Base-by-base conservation (phyloP, 2,888 invertebrate species). In the Steinernema hermaphroditum region DNA sequence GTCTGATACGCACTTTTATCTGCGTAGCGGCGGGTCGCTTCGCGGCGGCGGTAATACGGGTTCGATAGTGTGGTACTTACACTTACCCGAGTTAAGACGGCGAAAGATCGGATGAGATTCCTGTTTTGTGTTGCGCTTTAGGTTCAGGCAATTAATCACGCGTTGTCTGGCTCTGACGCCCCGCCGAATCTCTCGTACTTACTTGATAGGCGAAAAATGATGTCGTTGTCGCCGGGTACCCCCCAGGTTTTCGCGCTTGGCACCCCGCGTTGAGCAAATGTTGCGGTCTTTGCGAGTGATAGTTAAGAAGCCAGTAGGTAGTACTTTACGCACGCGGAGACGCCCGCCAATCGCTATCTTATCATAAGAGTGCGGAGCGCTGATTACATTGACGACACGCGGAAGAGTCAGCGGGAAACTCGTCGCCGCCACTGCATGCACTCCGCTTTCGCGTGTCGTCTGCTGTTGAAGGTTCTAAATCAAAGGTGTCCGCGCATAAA, bases 101-200 rank as follows among this genome's bases (percentile, higher is more conserved):
- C 27, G 54, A 54, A 37, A 37, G 37, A 37, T 37, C 37, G 37
- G 4, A 54, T 24, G 27, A 14, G 19, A 54, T 54, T 54, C 54
- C 54, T 24, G 54, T 54, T 54, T 27, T 54, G 54, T 19, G 54
- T 54, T 54, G 54, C 54, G 54, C 54, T 54, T 54, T 54, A 24
- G 54, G 54, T 54, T 54, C 54, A 54, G 54, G 54, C 54, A 54
- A 54, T 54, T 54, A 54, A 54, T 54, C 54, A 54, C 54, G 54
- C 27, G 24, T 54, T 54, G 54, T 54, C 54, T 54, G 54, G 6
- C 37, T 37, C 6, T 37, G 12, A 12, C 37, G 37, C 37, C 37
- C 37, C 54, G 22, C 27, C 8, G 22, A 54, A 27, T 22, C 27
- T 37, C 37, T 37, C 37, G 37, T 37, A 37, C 37, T 37, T 12